These are phyloP conservation scores for Champsocephalus esox DNA, from an alignment of 2,797 vertebrate species.

Conservation along the genomic window DNA sequence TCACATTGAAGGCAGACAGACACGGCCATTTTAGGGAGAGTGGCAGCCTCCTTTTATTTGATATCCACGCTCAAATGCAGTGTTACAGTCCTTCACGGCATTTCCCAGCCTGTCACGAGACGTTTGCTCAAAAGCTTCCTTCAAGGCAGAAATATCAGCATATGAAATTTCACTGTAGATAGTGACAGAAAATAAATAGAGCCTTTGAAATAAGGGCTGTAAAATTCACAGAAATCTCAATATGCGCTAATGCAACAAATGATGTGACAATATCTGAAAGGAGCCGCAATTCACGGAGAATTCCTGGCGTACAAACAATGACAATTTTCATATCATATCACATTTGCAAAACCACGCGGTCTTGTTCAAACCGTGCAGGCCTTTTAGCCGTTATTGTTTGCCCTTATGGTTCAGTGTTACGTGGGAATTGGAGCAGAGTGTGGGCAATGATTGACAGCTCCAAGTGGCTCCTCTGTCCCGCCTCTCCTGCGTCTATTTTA, in stretches of 20 bases:
- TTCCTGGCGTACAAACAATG: no score
- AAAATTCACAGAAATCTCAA: no score
- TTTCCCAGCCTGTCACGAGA: background rate
- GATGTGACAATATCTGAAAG: no score
- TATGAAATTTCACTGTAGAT: background rate
- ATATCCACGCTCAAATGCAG: background rate
- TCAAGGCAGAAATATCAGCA: background rate
- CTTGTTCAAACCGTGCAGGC: no score
- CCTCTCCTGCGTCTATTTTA: slow-evolving; percentile 68
- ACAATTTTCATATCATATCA: no score
- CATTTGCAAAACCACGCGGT: no score
- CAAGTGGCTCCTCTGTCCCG: slow-evolving; percentile 66
- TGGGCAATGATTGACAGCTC: slow-evolving; percentile 70
- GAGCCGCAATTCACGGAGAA: no score
- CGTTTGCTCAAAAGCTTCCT: slow-evolving; percentile 2
- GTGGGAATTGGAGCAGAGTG: slow-evolving; percentile 24
- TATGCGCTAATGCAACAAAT: no score
- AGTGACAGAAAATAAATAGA: background rate
- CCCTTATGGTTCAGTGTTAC: background rate
- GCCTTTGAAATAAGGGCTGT: background rate
- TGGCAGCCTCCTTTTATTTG: background rate
- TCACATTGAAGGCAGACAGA: background rate
- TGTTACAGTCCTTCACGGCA: background rate
- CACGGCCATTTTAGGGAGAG: background rate
- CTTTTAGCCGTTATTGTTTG: background rate